Evolutionary conservation across 2,113 vertebrate species (phyloP).

Genomic region (Sinocyclocheilus rhinocerous): DNA sequence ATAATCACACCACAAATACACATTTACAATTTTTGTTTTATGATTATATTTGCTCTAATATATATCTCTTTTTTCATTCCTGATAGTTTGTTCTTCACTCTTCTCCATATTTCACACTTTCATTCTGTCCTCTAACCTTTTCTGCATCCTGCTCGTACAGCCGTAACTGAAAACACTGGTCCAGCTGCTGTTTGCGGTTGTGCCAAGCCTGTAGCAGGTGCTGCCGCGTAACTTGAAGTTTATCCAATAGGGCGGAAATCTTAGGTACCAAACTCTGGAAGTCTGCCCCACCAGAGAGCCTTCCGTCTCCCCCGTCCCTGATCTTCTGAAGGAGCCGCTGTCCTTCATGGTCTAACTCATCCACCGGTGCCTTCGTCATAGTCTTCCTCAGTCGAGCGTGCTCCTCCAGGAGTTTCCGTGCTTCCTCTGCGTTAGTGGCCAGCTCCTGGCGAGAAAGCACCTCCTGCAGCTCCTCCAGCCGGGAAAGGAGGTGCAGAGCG

Average conservation of each 20-base stretch:
- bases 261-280: slow-evolving; percentile 96
- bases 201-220: slow-evolving; percentile 95
- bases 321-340: slow-evolving; percentile 93
- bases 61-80: not conserved
- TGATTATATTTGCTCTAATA: not conserved
- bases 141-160: slow-evolving; percentile 96
- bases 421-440: slow-evolving; percentile 91
- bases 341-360: slow-evolving; percentile 93
- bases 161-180: slow-evolving; percentile 93
- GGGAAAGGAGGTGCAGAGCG: slow-evolving; percentile 89
- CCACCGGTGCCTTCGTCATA: slow-evolving; percentile 92
- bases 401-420: slow-evolving; percentile 92
- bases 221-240: slow-evolving; percentile 89
- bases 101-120: not conserved
- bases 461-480: slow-evolving; percentile 94
- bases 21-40: not conserved
- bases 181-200: slow-evolving; percentile 85
- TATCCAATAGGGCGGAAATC: slow-evolving; percentile 92
- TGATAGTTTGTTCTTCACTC: no score
- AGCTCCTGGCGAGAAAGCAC: slow-evolving; percentile 88
- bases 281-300: slow-evolving; percentile 92
- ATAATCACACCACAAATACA: not conserved
- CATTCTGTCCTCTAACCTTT: slow-evolving; percentile 79
- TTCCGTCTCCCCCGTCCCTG: slow-evolving; percentile 88
- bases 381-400: slow-evolving; percentile 92